Conservation (phyloP, 2,797 vertebrate genomes). For the Alectoris magna region DNA sequence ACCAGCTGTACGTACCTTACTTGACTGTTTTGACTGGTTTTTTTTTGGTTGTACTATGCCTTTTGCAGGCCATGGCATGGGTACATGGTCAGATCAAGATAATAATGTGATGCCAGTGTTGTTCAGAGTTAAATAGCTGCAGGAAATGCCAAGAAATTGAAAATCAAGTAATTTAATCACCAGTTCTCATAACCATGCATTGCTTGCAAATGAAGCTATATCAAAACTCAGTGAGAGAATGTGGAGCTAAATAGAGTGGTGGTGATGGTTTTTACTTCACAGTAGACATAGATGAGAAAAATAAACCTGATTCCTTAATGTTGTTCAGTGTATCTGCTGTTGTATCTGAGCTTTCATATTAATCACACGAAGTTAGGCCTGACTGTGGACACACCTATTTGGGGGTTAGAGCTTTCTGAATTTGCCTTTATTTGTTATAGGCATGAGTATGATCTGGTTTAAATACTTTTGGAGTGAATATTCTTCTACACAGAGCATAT, state of each 20-base stretch:
- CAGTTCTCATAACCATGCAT: background rate
- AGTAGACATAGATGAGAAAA: background rate
- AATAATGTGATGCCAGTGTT: background rate
- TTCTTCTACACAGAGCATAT: background rate
- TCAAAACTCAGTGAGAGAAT: background rate
- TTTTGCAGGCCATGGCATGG: background rate
- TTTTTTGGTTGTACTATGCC: background rate
- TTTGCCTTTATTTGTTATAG: background rate
- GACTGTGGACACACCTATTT: background rate
- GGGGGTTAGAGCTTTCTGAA: background rate
- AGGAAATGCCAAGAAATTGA: background rate
- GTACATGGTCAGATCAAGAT: background rate
- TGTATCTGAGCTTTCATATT: background rate
- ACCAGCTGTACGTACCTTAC: background rate
- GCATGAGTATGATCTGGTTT: background rate
- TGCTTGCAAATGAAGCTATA: background rate
- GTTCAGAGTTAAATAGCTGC: background rate
- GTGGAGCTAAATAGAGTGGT: background rate
- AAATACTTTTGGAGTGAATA: rapidly evolving
- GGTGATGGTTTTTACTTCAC: background rate
- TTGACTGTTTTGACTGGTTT: background rate
- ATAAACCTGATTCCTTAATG: background rate
- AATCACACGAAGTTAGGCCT: too few relatives aligned
- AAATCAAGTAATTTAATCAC: background rate
- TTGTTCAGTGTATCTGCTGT: background rate